Percentiles rank a stretch among this genome's conserved stretches.
Conservation (phyloP, 2,888 invertebrate species). For the Pyrrhia umbra region DNA sequence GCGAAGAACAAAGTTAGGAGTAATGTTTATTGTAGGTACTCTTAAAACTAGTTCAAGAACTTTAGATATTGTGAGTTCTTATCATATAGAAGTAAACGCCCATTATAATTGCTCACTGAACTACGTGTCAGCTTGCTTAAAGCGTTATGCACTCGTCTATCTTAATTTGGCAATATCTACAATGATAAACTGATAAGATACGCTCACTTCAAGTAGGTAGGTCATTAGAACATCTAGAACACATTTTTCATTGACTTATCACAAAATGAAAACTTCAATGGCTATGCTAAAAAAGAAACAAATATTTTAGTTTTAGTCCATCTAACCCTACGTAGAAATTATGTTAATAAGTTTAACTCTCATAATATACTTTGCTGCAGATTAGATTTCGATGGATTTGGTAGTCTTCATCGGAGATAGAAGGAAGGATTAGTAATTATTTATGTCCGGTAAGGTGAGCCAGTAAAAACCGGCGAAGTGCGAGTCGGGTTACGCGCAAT, state of each 20-base stretch:
- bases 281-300: background rate
- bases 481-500: no score
- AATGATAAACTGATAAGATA: conserved; percentile 64
- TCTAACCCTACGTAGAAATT: no score
- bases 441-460: no score
- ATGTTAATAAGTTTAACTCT: no score
- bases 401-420: no score
- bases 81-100: conserved; percentile 1
- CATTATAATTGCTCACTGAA: conserved; percentile 35
- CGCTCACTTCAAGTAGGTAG: conserved; percentile 24
- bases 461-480: no score
- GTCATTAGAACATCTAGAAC: conserved; percentile 37
- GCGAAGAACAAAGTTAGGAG: background rate
- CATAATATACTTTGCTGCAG: no score
- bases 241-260: conserved; percentile 5
- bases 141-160: conserved; percentile 20
- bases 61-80: background rate
- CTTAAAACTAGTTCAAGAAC: conserved; percentile 7
- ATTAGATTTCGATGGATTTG: no score
- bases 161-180: conserved; percentile 51
- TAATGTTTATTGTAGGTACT: no score
- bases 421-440: no score
- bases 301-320: no score
- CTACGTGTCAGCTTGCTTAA: conserved; percentile 16
- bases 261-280: background rate